Base-by-base conservation (phyloP, 2,888 invertebrate genomes). In the Pseudanteris insignis region DNA sequence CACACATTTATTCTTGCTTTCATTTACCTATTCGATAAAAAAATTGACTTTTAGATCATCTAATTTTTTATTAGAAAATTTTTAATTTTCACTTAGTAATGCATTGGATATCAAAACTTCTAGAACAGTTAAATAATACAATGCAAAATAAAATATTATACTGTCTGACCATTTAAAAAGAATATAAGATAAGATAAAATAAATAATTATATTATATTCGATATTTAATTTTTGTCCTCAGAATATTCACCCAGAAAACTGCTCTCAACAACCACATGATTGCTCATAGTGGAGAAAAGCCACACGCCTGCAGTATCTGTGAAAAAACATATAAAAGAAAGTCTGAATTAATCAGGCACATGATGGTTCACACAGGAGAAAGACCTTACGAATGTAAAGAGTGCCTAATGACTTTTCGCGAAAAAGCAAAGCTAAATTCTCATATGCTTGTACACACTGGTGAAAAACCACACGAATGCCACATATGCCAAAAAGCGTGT, bases 371-470 rank as follows among this genome's bases (percentile, higher is more conserved):
- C 38, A 78, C 78, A 1, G 78, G 78, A 2, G 78, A 76, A 63
- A 60, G 78, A 21, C 78, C 78, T 0, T 77, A 78, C 43, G 78
- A 78, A 48, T 78, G 78, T 44, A 77, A 78, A 58, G 78, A 78
- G 43, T 78, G 78, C 32, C 62, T 78, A 5, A 78, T 78, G 78
- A 78, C 78, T 2, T 78, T 78, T 44, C 67, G 78, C 0, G 78
- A 78, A 44, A 78, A 78, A 25, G 76, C 77, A 1, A 78, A 78
- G 46, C 53, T 78, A 2, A 78, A 78, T 63, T 77, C 78, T 1
- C 78, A 78, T 44, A 78, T 79, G 78, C 50, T 78, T 2, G 78
- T 79, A 0, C 78, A 79, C 14, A 79, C 78, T 0, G 78, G 78
- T 1, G 78, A 79, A 44, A 79, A 78, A 25, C 77, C 76, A 0